Base-by-base conservation (phyloP, 2,797 vertebrate species). In the Limnodromus scolopaceus region DNA sequence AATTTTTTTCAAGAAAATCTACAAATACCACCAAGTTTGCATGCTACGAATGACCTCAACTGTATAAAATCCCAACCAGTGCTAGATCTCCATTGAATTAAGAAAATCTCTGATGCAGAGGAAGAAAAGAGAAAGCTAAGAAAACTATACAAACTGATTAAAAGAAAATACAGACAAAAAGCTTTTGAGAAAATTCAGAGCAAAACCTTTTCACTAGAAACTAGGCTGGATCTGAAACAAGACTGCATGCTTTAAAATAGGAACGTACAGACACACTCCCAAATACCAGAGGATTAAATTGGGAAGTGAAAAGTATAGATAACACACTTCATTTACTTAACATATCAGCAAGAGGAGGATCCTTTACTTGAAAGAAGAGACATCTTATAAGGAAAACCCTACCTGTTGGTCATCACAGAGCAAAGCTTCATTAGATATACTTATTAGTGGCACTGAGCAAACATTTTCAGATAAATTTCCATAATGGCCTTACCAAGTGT, bases 71-170 rank as follows among this genome's bases (percentile, higher is more conserved):
- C 20, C n/a, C 36, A 49, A 24, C 11, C 12, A 17, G 32, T 46
- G n/a, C 30, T 45, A 61, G 3, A 78, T 71, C 25, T 30, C 43
- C 12, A 34, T 0, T 58, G 46, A 84, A 51, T 72, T 72, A 72
- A 51, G 8, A 30, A 55, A 87, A 72, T 36, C 17, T 13, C 28
- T 32, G n/a, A 28, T 11, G 11, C 1, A 51, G 38, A 82, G 11
- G 24, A 68, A 86, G 28, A 0, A 1, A 64, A n/a, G n/a, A n/a
- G n/a, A n/a, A n/a, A n/a, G n/a, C 6, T 39, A 34, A 81, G 8
- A 71, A 87, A 77, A 76, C 14, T 32, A 22, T 9, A 30, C 16
- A 48, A 76, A 60, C 6, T 11, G 38, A 84, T 61, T 45, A 46
- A 72, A 79, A 90, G 22, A 75, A 94, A 93, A 74, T 24, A 48